Base-by-base conservation (phyloP, 2,888 invertebrate genomes). In the Byasa hedistus region DNA sequence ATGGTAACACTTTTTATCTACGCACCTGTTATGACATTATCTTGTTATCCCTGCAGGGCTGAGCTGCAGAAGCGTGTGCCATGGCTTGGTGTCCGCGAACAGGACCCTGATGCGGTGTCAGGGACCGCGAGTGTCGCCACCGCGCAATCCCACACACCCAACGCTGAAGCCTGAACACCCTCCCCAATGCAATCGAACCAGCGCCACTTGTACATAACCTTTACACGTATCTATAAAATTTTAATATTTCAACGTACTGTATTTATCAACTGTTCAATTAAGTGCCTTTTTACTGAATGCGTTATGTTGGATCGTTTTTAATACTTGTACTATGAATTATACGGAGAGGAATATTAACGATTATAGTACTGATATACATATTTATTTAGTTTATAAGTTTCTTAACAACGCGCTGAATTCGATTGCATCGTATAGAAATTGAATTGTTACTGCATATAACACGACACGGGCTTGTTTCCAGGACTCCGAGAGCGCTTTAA, bases 1-100 rank as follows among this genome's bases (percentile, higher is more conserved):
- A 2, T 15, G 2, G 15, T 39, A 15, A 12, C 39, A 39, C 15
- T 39, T 2, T 12, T 15, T 39, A 39, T 48, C n/a, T 48, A 39
- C 15, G 12, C 15, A 12, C 39, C 39, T 39, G 39, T 2, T 3
- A 5, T 39, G 19, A 48, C n/a, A 48, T 48, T 48, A n/a, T n/a
- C 5, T 19, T 39, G 1, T 48, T 48, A 4, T 48, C 19, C 69
- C 62, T 69, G 24, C 79, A 95, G 96, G 81, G 89, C 95, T 78
- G 97, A 97, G 81, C 88, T 97, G 65, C 94, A 96, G 78, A 97
- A 96, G 79, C 94, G 95, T 59, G 87, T 97, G 61, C 96, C 96
- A 3, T 97, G 96, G 95, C 81, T 95, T 79, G 95, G 95, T 19
- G 94, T 95, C 24, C 94, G 93, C 17, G 95, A 95, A 76, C 85